Evolutionary conservation across 2,797 vertebrate species (phyloP).

Genomic region (Hipposideros larvatus): DNA sequence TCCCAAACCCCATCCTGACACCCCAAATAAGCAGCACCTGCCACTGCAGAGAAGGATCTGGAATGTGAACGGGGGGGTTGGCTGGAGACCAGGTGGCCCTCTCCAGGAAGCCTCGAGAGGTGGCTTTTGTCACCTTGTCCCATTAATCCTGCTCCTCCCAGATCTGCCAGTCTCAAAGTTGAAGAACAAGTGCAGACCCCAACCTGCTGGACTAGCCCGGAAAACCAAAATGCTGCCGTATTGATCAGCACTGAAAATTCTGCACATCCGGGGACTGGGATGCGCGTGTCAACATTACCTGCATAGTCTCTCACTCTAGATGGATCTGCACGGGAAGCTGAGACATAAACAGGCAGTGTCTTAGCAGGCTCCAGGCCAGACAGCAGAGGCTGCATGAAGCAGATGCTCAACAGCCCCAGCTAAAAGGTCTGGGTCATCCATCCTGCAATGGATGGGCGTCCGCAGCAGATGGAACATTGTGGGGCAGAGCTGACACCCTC

Average conservation of each 20-base stretch:
- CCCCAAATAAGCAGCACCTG: not conserved
- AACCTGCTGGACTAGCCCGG: rapidly evolving
- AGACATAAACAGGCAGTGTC: not conserved
- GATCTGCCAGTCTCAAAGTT: not conserved
- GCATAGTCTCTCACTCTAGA: rapidly evolving
- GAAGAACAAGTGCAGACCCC: not conserved
- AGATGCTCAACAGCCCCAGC: not conserved
- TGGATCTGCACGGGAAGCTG: not conserved
- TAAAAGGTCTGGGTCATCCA: rapidly evolving
- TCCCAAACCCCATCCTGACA: not conserved
- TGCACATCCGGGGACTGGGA: rapidly evolving
- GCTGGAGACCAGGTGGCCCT: not conserved
- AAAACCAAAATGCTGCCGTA: rapidly evolving
- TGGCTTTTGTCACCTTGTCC: not conserved
- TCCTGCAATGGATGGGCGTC: rapidly evolving
- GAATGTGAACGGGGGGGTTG: not conserved
- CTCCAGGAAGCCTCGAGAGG: not conserved
- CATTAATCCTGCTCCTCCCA: not conserved
- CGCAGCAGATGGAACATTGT: rapidly evolving
- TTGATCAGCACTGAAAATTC: rapidly evolving
- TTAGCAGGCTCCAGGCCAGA: rapidly evolving
- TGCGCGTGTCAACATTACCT: not conserved
- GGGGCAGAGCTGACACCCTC: not conserved
- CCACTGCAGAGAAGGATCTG: not conserved
- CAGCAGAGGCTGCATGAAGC: not conserved